These are phyloP conservation scores for Sphinx pinastri DNA, from an alignment of 2,888 invertebrate species.

Conservation along the genomic window DNA sequence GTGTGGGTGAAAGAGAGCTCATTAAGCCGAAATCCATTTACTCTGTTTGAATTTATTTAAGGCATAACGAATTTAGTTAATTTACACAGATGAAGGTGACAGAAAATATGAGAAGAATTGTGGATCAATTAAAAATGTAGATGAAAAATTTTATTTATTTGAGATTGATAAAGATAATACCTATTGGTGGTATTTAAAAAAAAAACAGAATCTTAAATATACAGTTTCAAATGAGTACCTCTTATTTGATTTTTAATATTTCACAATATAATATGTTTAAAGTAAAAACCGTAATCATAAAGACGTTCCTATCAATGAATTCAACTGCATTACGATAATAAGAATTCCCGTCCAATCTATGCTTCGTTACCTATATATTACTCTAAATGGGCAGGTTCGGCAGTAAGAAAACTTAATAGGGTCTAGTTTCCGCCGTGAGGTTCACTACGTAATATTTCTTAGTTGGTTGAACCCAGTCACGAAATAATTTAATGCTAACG, in stretches of 20 bases:
- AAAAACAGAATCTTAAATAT: too few relatives aligned
- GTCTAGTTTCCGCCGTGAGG: conserved; percentile 9
- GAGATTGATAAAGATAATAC: too few relatives aligned
- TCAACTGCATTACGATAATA: background rate
- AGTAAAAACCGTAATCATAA: too few relatives aligned
- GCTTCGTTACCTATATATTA: conserved; percentile 5
- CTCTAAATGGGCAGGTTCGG: background rate
- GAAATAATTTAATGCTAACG: background rate
- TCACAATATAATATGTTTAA: too few relatives aligned
- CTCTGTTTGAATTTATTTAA: background rate
- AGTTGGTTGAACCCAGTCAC: background rate
- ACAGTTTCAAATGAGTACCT: too few relatives aligned
- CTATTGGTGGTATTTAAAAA: too few relatives aligned
- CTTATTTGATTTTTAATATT: too few relatives aligned
- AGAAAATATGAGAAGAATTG: too few relatives aligned
- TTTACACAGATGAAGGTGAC: too few relatives aligned
- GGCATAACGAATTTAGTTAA: too few relatives aligned
- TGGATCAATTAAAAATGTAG: too few relatives aligned
- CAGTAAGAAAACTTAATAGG: conserved; percentile 15
- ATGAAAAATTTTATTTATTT: too few relatives aligned
- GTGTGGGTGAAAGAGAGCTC: background rate
- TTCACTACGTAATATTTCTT: conserved; percentile 5
- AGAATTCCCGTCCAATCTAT: background rate
- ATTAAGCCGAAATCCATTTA: background rate
- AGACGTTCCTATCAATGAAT: background rate